Conservation (phyloP, 1,140 invertebrate genomes). For the Hormaphis cornu region DNA sequence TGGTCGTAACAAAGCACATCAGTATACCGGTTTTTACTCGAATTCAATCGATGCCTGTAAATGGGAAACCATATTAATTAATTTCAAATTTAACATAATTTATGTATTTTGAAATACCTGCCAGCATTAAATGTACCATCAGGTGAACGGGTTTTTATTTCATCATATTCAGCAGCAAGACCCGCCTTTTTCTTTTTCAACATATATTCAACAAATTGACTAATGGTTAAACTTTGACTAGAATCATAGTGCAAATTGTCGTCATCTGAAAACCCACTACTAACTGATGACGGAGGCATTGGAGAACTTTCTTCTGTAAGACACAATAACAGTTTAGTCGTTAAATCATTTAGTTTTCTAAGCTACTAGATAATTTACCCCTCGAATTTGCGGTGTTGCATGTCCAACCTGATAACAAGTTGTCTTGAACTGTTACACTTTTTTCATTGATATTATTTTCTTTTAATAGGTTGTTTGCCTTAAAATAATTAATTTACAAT, state of each 20-base stretch:
- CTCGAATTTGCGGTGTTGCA: conserved; percentile 12
- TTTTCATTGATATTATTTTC: conserved; percentile 2
- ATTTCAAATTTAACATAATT: no score
- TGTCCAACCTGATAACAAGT: conserved; percentile 7
- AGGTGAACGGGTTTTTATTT: conserved; percentile 71
- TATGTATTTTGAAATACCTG: conserved; percentile 43
- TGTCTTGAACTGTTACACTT: conserved; percentile 9
- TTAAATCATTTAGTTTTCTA: not conserved
- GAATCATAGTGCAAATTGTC: conserved; percentile 67
- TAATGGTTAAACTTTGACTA: conserved; percentile 53
- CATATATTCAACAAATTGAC: conserved; percentile 69
- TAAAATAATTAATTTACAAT: not conserved
- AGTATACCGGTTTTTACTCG: conserved; percentile 88
- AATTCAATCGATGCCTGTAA: conserved; percentile 66
- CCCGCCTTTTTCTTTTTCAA: conserved; percentile 63
- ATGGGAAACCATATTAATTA: conserved; percentile 7
- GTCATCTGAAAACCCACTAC: conserved; percentile 78
- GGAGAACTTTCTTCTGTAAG: conserved; percentile 45
- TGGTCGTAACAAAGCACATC: conserved; percentile 95
- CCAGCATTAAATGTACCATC: conserved; percentile 74
- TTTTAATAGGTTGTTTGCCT: conserved; percentile 7
- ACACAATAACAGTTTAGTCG: not conserved
- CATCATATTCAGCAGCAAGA: conserved; percentile 70
- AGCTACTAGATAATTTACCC: not conserved
- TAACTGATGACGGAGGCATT: conserved; percentile 62